Base-by-base conservation (phyloP, 2,888 invertebrate species). In the Limenitis camilla region DNA sequence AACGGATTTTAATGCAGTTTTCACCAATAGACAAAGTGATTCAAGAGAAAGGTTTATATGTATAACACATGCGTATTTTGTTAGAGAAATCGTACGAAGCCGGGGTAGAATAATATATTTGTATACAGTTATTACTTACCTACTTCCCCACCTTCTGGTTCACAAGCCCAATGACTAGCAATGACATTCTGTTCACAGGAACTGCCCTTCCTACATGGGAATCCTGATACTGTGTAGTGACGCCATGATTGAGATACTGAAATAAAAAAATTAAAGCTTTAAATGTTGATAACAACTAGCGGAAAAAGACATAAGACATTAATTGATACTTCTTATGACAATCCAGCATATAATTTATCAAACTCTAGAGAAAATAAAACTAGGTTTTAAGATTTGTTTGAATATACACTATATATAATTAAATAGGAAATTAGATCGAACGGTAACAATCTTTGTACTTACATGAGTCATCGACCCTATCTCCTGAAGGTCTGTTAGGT, bases 81-180 rank as follows among this genome's bases (percentile, higher is more conserved):
- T n/a, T n/a, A n/a, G n/a, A n/a, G n/a, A n/a, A n/a, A n/a, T n/a
- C n/a, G n/a, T n/a, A n/a, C n/a, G 19, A 19, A 19, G 19, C 2
- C 19, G 19, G 19, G n/a, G n/a, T n/a, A n/a, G n/a, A n/a, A n/a
- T n/a, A n/a, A n/a, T n/a, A n/a, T n/a, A n/a, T n/a, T n/a, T n/a
- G n/a, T n/a, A n/a, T n/a, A n/a, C n/a, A n/a, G n/a, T n/a, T n/a
- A 10, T 10, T 5, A 31, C 44, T 40, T 49, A 84, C 85, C 86
- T 0, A 85, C 71, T 58, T 86, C 85, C 0, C 85, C 84, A 0
- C 92, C 92, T 61, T 95, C 95, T 0, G 93, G 90, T 64, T 95
- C 94, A 63, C 96, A 96, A 10, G 92, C 93, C 92, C 95, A 96
- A 68, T 95, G 95, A 0, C 95, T 94, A 0, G 92, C 92, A 8